phyloP scores from a whole-genome alignment of 37 sponge, comb jelly and placozoan species.

The Tethya wilhelma region DNA sequence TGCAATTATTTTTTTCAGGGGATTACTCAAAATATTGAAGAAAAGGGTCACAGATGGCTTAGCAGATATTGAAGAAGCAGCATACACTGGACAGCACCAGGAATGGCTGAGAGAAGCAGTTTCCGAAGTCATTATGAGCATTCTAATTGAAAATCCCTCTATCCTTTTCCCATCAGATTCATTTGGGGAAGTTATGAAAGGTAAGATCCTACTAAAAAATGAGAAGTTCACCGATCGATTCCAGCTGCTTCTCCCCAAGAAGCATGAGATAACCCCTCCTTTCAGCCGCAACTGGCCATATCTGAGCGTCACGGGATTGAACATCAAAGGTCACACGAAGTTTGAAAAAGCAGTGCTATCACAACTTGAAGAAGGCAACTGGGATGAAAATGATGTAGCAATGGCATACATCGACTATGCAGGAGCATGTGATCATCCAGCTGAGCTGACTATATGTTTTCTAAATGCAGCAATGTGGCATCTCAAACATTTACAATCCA shows the following conservation, averaged over 20 bases:
- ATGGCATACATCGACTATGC: conserved; percentile 70
- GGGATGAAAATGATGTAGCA: conserved; percentile 35
- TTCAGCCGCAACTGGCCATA: conserved; percentile 36
- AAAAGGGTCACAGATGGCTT: not conserved
- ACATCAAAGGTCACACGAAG: conserved; percentile 19
- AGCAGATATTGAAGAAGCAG: too few relatives aligned
- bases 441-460: conserved; percentile 47
- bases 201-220: not conserved
- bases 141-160: not conserved
- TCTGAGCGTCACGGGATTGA: conserved; percentile 18
- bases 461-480: conserved; percentile 70
- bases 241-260: not conserved
- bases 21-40: not conserved
- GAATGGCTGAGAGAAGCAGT: not conserved
- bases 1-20: not conserved
- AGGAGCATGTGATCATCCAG: conserved; percentile 53
- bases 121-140: not conserved
- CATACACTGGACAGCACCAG: not conserved
- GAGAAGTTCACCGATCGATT: not conserved
- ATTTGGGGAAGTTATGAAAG: not conserved
- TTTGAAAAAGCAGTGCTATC: conserved; percentile 44
- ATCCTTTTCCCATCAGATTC: not conserved
- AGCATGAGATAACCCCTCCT: conserved; percentile 33
- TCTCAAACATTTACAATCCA: too few relatives aligned
- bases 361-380: conserved; percentile 45